phyloP scores from a whole-genome alignment of 2,888 invertebrate species.

The Mimas tiliae region DNA sequence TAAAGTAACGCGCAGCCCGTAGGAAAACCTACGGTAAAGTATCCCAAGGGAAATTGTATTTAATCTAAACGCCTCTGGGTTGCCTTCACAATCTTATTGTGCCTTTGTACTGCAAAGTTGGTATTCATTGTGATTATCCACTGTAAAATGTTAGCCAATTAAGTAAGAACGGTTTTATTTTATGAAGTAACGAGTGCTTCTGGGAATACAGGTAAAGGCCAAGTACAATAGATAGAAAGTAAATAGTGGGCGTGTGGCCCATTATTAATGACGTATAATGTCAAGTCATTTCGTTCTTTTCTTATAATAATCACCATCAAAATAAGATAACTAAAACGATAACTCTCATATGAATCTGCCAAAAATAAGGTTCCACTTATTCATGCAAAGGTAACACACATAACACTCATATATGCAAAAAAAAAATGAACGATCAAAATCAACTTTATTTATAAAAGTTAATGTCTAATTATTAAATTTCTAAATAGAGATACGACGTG shows the following conservation, averaged over 20 bases:
- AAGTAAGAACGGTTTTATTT: not conserved
- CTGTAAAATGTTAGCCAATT: constrained; percentile 27
- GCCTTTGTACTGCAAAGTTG: constrained; percentile 35
- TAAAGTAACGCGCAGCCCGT: not conserved
- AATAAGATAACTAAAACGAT: too few species aligned
- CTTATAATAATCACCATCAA: too few species aligned
- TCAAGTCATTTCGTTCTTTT: too few species aligned
- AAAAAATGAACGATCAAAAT: too few species aligned
- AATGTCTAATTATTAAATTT: too few species aligned
- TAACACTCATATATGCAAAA: too few species aligned
- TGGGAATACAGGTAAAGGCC: not conserved
- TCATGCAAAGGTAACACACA: too few species aligned
- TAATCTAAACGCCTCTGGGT: constrained; percentile 41
- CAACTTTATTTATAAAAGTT: too few species aligned
- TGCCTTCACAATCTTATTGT: constrained; percentile 37
- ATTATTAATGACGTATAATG: not conserved
- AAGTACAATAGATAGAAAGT: too few species aligned
- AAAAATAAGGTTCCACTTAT: too few species aligned
- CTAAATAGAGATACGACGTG: too few species aligned
- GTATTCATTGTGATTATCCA: constrained; percentile 13
- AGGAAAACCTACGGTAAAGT: constrained; percentile 6
- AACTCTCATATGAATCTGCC: too few species aligned
- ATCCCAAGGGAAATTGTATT: constrained; percentile 46
- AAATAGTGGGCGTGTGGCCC: not conserved
- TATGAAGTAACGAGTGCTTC: not conserved